Evolutionary conservation across 1,140 invertebrate species (phyloP).

Genomic region (Ceratina japonica): DNA sequence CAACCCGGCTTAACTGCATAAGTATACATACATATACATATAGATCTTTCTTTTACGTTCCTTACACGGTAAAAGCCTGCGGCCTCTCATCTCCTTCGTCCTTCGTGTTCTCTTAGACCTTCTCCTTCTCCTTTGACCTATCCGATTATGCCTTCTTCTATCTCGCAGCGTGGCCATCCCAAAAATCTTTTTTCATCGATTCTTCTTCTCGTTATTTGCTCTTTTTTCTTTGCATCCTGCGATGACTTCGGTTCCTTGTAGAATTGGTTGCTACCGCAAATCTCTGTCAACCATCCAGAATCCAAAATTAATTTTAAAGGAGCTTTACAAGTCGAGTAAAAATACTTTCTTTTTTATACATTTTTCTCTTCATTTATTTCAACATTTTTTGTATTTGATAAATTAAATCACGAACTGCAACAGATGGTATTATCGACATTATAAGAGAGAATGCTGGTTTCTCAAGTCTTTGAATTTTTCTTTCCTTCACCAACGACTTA

Average conservation of each 20-base stretch:
- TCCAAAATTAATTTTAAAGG: too few relatives aligned
- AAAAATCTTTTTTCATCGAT: slow-evolving; percentile 1
- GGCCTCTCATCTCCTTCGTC: slow-evolving; percentile 49
- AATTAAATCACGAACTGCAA: too few relatives aligned
- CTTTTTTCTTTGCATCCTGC: too few relatives aligned
- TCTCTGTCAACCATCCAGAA: not conserved
- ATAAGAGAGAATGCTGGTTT: not conserved
- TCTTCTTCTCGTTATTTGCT: not conserved
- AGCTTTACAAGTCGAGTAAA: too few relatives aligned
- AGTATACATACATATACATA: slow-evolving; percentile 51
- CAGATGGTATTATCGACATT: not conserved
- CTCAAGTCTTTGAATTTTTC: not conserved
- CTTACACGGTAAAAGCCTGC: slow-evolving; percentile 58
- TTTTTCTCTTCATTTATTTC: too few relatives aligned
- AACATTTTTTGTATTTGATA: too few relatives aligned
- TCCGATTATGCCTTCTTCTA: slow-evolving; percentile 51
- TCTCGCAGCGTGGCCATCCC: slow-evolving; percentile 23
- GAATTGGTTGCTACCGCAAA: not conserved
- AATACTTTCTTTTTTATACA: too few relatives aligned
- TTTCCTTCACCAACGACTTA: not conserved
- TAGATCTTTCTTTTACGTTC: slow-evolving; percentile 74
- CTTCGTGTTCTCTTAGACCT: slow-evolving; percentile 34
- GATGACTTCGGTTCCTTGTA: not conserved
- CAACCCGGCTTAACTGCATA: slow-evolving; percentile 74
- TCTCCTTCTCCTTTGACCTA: slow-evolving; percentile 37